Evolutionary conservation across 1,140 invertebrate genomes (phyloP).

Genomic region (Trichogramma pretiosum): DNA sequence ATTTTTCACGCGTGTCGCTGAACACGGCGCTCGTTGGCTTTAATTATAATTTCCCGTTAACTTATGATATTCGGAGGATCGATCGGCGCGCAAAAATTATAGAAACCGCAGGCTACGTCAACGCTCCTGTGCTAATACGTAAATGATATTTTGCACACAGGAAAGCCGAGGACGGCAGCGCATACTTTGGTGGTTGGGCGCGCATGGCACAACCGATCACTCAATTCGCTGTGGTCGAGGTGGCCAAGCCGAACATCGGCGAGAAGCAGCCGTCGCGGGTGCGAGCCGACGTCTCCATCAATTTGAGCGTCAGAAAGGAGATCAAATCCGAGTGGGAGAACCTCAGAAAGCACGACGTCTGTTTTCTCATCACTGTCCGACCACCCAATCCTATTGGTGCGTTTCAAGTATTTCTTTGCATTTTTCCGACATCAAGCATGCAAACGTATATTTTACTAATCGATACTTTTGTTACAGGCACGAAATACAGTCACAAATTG

Average conservation of each 20-base stretch:
- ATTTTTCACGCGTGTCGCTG: too few species aligned
- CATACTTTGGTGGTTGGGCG: conserved; percentile 94
- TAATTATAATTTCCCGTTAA: too few species aligned
- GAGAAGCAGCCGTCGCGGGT: conserved; percentile 92
- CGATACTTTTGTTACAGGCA: conserved; percentile 46
- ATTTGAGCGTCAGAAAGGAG: conserved; percentile 78
- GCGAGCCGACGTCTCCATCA: conserved; percentile 87
- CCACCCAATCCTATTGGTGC: conserved; percentile 73
- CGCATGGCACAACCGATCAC: conserved; percentile 94
- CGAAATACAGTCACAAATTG: conserved; percentile 69
- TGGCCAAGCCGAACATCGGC: conserved; percentile 79
- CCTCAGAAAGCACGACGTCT: conserved; percentile 94
- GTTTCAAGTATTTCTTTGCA: conserved; percentile 1
- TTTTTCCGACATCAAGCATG: not conserved
- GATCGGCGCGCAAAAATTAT: not conserved
- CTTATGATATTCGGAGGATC: too few species aligned
- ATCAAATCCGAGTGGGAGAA: conserved; percentile 97
- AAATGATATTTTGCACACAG: conserved; percentile 34
- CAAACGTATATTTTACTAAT: not conserved
- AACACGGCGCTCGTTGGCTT: too few species aligned
- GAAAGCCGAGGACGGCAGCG: conserved; percentile 76
- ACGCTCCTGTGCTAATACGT: not conserved
- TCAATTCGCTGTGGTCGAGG: conserved; percentile 91
- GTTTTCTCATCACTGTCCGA: conserved; percentile 87
- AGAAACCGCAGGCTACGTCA: not conserved